A percentile compares a stretch with the other conserved stretches of the same genome.
Conservation (phyloP, 2,888 invertebrate species). For the Agriopis leucophaearia region DNA sequence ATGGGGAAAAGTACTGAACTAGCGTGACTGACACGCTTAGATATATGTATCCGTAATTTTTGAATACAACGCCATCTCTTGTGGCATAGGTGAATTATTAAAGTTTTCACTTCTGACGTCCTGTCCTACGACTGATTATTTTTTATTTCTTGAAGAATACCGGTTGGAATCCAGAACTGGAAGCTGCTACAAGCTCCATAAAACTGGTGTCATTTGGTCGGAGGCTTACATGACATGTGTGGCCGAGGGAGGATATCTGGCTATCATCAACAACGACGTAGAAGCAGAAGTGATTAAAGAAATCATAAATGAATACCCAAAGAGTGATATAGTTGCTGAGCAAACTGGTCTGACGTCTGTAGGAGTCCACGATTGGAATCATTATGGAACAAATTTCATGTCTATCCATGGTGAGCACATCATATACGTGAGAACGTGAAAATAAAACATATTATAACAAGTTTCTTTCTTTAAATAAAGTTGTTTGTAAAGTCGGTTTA, state of each 20-base stretch:
- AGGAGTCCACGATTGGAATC: constrained; percentile 15
- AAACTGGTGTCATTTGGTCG: constrained; percentile 41
- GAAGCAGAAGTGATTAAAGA: constrained; percentile 53
- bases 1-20: too few relatives aligned
- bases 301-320: constrained; percentile 43
- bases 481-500: too few relatives aligned
- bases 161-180: constrained; percentile 51
- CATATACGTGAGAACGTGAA: too few relatives aligned
- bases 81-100: too few relatives aligned
- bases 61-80: too few relatives aligned
- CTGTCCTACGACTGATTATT: too few relatives aligned
- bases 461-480: too few relatives aligned
- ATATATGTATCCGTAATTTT: too few relatives aligned
- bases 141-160: not conserved
- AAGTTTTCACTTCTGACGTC: too few relatives aligned
- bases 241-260: constrained; percentile 63
- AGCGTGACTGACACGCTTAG: too few relatives aligned
- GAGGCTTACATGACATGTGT: constrained; percentile 61
- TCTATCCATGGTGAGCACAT: constrained; percentile 19
- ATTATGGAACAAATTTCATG: not conserved
- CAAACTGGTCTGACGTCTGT: not conserved
- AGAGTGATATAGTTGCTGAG: not conserved
- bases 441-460: too few relatives aligned
- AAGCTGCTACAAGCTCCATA: constrained; percentile 68
- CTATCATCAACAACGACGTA: constrained; percentile 59